Base-by-base conservation (phyloP, 1,140 invertebrate genomes). In the Cydia strobilella region DNA sequence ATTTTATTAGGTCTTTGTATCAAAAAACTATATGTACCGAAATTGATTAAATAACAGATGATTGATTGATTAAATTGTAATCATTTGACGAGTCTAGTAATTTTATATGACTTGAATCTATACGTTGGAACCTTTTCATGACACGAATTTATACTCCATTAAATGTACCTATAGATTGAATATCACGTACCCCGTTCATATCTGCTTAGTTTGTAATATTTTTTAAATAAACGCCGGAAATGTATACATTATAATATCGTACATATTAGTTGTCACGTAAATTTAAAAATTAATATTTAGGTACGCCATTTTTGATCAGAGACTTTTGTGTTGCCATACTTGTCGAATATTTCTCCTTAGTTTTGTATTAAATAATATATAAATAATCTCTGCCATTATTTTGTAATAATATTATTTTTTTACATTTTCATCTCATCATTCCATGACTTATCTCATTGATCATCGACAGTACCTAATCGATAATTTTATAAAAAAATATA, bases 181-280 rank as follows among this genome's bases (percentile, higher is more conserved):
- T 85, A 87, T 87, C 82, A 84, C 82, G 80, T 75, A 66, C 82
- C 78, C 74, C 82, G 84, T 85, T 89, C 86, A 89, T 90, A 90
- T 90, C 88, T 86, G 87, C 88, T 90, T 90, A 90, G 84, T 84
- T 88, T 83, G 82, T 86, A 81, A 83, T 82, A 82, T 82, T 80
- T 79, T 77, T 82, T 74, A 77, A 78, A 74, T 73, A 48, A 71
- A 51, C 62, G 74, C 31, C 80, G 78, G 77, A 75, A 76, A 79
- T 81, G 45, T 72, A 63, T 72, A 62, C 62, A 35, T 71, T 27
- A 59, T 69, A 54, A 15, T 45, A 48, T 6, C 25, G 18, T 48
- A 54, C 23, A 27, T 73, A 51, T 54, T 73, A 51, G 39, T 48
- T 73, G 13, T 20, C 31, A 35, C 25, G 18, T 51, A 51, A 10